Conservation (phyloP, 2,888 invertebrate species). For the Parnassius orleans region DNA sequence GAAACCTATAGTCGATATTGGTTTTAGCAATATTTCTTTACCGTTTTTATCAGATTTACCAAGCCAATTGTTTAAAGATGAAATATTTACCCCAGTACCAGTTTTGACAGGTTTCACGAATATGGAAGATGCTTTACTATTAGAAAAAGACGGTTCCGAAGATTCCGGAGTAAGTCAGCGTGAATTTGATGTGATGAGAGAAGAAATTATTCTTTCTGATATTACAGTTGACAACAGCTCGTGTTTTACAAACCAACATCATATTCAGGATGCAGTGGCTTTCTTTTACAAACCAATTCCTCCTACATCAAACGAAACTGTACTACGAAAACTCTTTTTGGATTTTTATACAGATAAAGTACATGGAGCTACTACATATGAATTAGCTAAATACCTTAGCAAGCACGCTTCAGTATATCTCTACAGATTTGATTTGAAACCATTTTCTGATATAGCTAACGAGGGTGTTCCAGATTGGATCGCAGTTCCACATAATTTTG, state of each 20-base stretch:
- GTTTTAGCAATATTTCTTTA: slow-evolving; percentile 83
- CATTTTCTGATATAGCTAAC: slow-evolving; percentile 83
- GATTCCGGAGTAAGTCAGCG: slow-evolving; percentile 82
- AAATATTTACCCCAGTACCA: slow-evolving; percentile 85
- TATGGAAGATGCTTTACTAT: slow-evolving; percentile 89
- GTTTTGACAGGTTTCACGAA: slow-evolving; percentile 89
- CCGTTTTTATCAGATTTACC: slow-evolving; percentile 86
- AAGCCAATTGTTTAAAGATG: slow-evolving; percentile 81
- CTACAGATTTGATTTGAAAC: slow-evolving; percentile 89
- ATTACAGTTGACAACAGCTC: slow-evolving; percentile 80
- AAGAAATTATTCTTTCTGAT: slow-evolving; percentile 83
- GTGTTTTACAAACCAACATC: slow-evolving; percentile 83
- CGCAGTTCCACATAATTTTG: slow-evolving; percentile 90
- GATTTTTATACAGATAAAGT: slow-evolving; percentile 88
- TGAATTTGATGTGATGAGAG: slow-evolving; percentile 83
- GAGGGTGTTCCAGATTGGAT: slow-evolving; percentile 88
- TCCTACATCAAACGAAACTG: slow-evolving; percentile 81
- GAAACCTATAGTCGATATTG: slow-evolving; percentile 89
- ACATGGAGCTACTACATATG: slow-evolving; percentile 86
- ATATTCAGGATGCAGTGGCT: slow-evolving; percentile 86
- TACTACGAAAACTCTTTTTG: slow-evolving; percentile 83
- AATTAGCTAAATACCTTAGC: slow-evolving; percentile 84
- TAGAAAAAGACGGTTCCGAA: slow-evolving; percentile 79
- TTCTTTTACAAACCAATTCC: slow-evolving; percentile 88
- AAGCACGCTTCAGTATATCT: slow-evolving; percentile 83